phyloP scores from a whole-genome alignment of 2,113 vertebrate species.

The Pseudorhombus dupliciocellatus region DNA sequence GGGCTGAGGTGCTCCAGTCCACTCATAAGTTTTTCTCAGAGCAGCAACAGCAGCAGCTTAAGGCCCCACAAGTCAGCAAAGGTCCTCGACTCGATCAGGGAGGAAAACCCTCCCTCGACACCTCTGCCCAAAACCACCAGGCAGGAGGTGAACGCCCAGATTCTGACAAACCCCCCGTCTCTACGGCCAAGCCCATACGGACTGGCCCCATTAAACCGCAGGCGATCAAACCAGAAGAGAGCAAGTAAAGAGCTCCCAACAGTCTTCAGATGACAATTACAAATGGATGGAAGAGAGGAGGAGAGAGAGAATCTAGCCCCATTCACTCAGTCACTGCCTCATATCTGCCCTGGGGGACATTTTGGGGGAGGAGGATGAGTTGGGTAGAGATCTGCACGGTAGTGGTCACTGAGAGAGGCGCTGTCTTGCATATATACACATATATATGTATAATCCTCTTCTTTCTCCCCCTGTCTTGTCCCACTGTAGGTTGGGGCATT shows the following conservation, averaged over 20 bases:
- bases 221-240: constrained; percentile 97
- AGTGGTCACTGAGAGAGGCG: constrained; percentile 48
- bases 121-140: constrained; percentile 83
- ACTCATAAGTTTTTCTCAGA: constrained; percentile 99
- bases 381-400: constrained; percentile 26
- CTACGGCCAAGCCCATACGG: constrained; percentile 90
- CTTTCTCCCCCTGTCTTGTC: constrained; percentile 48
- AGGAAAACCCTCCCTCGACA: constrained; percentile 84
- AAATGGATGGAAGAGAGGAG: constrained; percentile 43
- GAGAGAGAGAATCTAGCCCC: constrained; percentile 52
- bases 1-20: constrained; percentile 98
- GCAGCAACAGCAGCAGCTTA: constrained; percentile 88
- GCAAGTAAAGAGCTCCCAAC: constrained; percentile 83
- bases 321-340: constrained; percentile 55
- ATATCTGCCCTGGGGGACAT: constrained; percentile 52
- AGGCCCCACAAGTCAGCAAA: constrained; percentile 88
- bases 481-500: constrained; percentile 50
- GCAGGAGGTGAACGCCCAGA: constrained; percentile 78
- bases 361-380: constrained; percentile 41
- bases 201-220: constrained; percentile 99
- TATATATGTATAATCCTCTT: constrained; percentile 28
- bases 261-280: constrained; percentile 32
- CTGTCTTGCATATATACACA: constrained; percentile 24
- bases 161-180: constrained; percentile 85
- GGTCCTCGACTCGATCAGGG: constrained; percentile 84